Evolutionary conservation across 2,113 vertebrate species (phyloP), one percentile per base, ranked within the genome.

Genomic region (Rhinopomastus cyanomelas): DNA sequence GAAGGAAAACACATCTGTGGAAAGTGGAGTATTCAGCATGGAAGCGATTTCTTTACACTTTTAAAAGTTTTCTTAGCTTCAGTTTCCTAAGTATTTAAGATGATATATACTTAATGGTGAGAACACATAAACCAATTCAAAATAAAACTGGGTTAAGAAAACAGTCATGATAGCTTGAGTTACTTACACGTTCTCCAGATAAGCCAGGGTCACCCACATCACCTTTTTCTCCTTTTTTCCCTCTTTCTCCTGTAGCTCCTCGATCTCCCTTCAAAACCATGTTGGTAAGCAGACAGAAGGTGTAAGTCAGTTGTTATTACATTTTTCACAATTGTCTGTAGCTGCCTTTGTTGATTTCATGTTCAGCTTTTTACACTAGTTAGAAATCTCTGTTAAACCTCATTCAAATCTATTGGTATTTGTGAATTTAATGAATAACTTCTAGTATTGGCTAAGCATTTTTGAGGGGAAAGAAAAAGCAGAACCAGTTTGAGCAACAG

Each of bases 181-280:
- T 89, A 96, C 98, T 97, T 93, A 99, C 98, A 84, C 96, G 69
- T 79, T 97, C 96, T 92, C 98, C 98, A 77, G 97, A 55, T 62
- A 97, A 67, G 95, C 98, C 98, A 90, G 95, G 62, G 92, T 98
- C 98, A 87, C 98, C 98, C 74, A 97, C 39, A 61, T 98, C 97
- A 82, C 98, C 98, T 96, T 98, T 98, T 49, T 94, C 88, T 49
- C 98, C 98, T 95, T 98, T 98, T 88, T 95, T 95, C 49, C 98
- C 98, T 78, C 97, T 98, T 92, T 98, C 98, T n/a, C 98, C 98
- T 79, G 92, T 95, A 82, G 96, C 87, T 75, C 98, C 98, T 91
- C 98, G 97, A 91, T 98, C 98, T 74, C 98, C 98, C 98, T 98
- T 94, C 36, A 88, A 95, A 88, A 74, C 57, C 67, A 49, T 5